These are phyloP conservation scores for Oryzaephilus surinamensis DNA, from an alignment of 1,140 invertebrate species.

Conservation along the genomic window DNA sequence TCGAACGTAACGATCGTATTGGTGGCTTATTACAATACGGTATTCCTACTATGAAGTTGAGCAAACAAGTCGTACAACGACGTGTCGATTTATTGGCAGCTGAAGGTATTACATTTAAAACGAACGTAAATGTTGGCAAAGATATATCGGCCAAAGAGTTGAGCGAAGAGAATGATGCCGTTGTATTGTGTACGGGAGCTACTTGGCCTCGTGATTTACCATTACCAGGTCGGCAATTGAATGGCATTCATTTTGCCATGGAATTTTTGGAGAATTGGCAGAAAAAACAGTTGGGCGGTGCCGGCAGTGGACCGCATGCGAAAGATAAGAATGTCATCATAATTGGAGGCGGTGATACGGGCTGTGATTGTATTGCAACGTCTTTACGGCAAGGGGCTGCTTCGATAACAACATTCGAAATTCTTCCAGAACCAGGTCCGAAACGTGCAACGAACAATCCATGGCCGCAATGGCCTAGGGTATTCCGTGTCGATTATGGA, in stretches of 20 bases:
- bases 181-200: slow-evolving; percentile 84
- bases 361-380: slow-evolving; percentile 98
- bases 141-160: slow-evolving; percentile 68
- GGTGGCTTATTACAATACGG: slow-evolving; percentile 95
- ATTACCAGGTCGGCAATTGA: slow-evolving; percentile 48
- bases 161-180: slow-evolving; percentile 65
- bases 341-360: slow-evolving; percentile 98
- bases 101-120: slow-evolving; percentile 89
- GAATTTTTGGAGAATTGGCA: slow-evolving; percentile 96
- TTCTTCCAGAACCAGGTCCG: slow-evolving; percentile 82
- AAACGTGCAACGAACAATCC: slow-evolving; percentile 79
- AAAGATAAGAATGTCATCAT: slow-evolving; percentile 93
- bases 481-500: slow-evolving; percentile 97
- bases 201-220: slow-evolving; percentile 92
- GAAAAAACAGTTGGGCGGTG: slow-evolving; percentile 78
- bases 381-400: slow-evolving; percentile 95
- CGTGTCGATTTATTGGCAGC: slow-evolving; percentile 76
- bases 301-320: slow-evolving; percentile 52
- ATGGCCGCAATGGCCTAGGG: slow-evolving; percentile 95
- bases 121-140: slow-evolving; percentile 83
- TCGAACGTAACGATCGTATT: slow-evolving; percentile 89
- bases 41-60: slow-evolving; percentile 96
- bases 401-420: slow-evolving; percentile 94
- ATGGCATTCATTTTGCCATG: slow-evolving; percentile 95
- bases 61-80: slow-evolving; percentile 85